Evolutionary conservation across 2,113 vertebrate species (phyloP), one percentile per base, ranked within the genome.

Genomic region (Lontra canadensis): DNA sequence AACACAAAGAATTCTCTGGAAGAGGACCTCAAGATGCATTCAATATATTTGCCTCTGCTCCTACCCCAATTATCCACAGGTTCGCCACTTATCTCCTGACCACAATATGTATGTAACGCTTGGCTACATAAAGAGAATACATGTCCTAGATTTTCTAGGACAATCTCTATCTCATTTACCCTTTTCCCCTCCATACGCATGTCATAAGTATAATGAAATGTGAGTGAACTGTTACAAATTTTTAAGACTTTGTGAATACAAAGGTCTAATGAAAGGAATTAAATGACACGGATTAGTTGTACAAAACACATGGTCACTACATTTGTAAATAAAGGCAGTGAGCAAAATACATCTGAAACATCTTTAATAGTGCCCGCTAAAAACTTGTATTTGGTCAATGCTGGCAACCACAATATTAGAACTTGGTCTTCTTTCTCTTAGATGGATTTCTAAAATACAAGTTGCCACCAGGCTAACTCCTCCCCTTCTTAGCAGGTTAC

Each of bases 391-490:
- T 63, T 63, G 42, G 42, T 47, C 81, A 90, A 6, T 23, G 17
- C 39, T 76, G 42, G 63, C 86, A 69, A 74, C 78, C 47, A 94
- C 20, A 76, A 59, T 67, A 82, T 69, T 59, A 80, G 78, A 95
- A 81, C 2, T 84, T 52, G 44, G 44, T 44, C 57, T 71, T n/a
- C 59, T n/a, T 92, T 86, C 84, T 97, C 47, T 95, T 82, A 85
- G 23, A 49, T 59, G 5, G 39, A 90, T 44, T 83, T 39, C 42
- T 90, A 92, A 97, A 96, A 92, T 74, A 90, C 57, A 88, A 88
- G 26, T 92, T 85, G 34, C 47, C 47, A 76, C 13, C 49, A 90
- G 12, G 2, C 21, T 76, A 86, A 89, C 25, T 85, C 29, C 15
- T 49, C 34, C 44, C 17, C n/a, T 90, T 88, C 80, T 88, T 83